Evolutionary conservation across 2,888 invertebrate genomes (phyloP), one percentile per base, ranked within the genome.

Genomic region (Drosophila basisetae): DNA sequence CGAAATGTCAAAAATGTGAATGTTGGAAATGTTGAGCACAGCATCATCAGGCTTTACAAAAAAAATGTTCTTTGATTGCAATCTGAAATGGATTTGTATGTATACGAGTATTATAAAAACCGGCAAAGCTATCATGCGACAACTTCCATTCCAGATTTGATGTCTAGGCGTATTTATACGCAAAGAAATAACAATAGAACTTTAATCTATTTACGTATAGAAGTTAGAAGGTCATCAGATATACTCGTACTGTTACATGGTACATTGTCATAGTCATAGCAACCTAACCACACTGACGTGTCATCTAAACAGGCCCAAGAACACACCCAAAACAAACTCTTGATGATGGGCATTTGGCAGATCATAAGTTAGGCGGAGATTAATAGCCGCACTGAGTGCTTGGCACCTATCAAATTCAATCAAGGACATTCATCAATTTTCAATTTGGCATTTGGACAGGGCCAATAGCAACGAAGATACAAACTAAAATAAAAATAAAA

Each of bases 351-450:
- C 68, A 61, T 63, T 78, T 74, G 75, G 76, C 72, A 78, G 71
- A 85, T 90, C 85, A 83, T 90, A 88, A 88, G 89, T 84, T 84
- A 84, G 85, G 73, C 73, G 78, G 86, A 90, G 87, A 87, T 87
- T 87, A 87, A 87, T 87, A 91, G 87, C 82, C 80, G 84, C 86
- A 85, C 84, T 90, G 85, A 85, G 85, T 85, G 85, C 89, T 85
- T 85, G 85, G 80, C 87, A 91, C 91, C 87, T 89, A 87, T 87
- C 87, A 87, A 87, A 87, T 87, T 89, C 87, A 87, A 87, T 87
- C 91, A 87, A 84, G 78, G 90, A 84, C 91, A 87, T 87, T 87
- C 91, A 87, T 87, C 91, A 87, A 91, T 87, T 87, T 87, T 91
- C 91, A 91, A 87, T 91, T 87, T 87, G 90, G 90, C 89, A 90